Base-by-base conservation (phyloP, 2,113 vertebrate genomes). In the Ellobius talpinus region DNA sequence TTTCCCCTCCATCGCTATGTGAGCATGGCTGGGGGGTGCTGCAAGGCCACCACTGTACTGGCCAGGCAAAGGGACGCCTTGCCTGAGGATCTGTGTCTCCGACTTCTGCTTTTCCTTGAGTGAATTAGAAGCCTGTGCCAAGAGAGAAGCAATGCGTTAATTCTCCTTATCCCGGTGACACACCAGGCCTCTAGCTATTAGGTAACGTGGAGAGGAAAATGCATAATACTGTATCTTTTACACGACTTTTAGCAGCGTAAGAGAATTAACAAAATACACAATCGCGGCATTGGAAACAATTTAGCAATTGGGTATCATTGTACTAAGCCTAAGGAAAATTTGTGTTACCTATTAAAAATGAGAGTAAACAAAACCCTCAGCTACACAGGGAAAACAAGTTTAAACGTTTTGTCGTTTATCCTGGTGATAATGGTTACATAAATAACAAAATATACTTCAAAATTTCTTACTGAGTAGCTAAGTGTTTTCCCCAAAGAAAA, bases 61-160 rank as follows among this genome's bases (percentile, higher is more conserved):
- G 82, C 99, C 98, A 1, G 99, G 98, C 91, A 99, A 97, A 55
- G 99, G 98, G 36, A 98, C 98, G 87, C 98, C 98, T 96, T 99
- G 99, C 96, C 99, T 99, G 50, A 99, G 98, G 0, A 99, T 98
- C 26, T 98, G 98, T 9, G 98, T 97, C 42, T 99, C 99, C 23
- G 98, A 98, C 63, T 98, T 99, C 97, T 99, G 99, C 97, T 99
- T 99, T 93, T 99, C 99, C 98, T 99, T 99, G 97, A 99, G 98
- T 66, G 99, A 98, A 0, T 99, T 99, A 0, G 99, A 99, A 98
- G 99, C 99, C 99, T 99, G 98, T 77, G 77, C 94, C 79, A 97
- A 97, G 92, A 98, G 98, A 97, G 47, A 98, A 97, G 14, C 36
- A 88, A 95, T 85, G 90, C 66, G 24, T 91, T 95, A 96, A 97